These are phyloP conservation scores for Nemapogon koenigi DNA, from an alignment of 2,888 invertebrate genomes.

Conservation along the genomic window DNA sequence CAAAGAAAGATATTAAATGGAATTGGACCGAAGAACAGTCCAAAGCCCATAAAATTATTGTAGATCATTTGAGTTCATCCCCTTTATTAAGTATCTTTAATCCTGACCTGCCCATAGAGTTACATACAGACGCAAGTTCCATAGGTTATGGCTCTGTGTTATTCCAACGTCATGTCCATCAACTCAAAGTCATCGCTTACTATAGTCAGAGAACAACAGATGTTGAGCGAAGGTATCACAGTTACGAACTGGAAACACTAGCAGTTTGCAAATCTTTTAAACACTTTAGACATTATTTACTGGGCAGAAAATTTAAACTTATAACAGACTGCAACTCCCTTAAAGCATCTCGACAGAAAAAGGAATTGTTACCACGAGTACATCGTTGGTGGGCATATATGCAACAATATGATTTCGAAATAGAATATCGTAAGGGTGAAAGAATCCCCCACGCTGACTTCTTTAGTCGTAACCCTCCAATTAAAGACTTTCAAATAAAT, in stretches of 20 bases:
- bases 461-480: constrained; percentile 6
- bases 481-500: constrained; percentile 2
- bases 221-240: constrained; percentile 17
- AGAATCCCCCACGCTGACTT: constrained; percentile 16
- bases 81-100: too few relatives aligned
- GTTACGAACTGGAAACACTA: constrained; percentile 14
- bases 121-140: neutral
- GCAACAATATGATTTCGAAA: constrained; percentile 2
- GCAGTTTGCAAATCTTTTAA: constrained; percentile 13
- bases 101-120: too few relatives aligned
- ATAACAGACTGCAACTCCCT: too few relatives aligned
- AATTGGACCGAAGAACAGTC: neutral
- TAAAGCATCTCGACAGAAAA: constrained; percentile 13
- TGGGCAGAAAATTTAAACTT: constrained; percentile 12
- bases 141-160: neutral
- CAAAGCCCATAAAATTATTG: neutral
- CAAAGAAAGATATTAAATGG: constrained; percentile 7
- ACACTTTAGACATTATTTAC: constrained; percentile 13
- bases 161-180: constrained; percentile 6
- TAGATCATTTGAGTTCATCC: neutral
- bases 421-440: constrained; percentile 13
- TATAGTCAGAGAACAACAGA: constrained; percentile 17
- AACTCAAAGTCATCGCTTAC: constrained; percentile 12
- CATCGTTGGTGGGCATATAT: constrained; percentile 9
- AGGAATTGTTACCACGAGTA: constrained; percentile 12